Conservation (phyloP, 2,888 invertebrate genomes). For the Lepas anatifera region DNA sequence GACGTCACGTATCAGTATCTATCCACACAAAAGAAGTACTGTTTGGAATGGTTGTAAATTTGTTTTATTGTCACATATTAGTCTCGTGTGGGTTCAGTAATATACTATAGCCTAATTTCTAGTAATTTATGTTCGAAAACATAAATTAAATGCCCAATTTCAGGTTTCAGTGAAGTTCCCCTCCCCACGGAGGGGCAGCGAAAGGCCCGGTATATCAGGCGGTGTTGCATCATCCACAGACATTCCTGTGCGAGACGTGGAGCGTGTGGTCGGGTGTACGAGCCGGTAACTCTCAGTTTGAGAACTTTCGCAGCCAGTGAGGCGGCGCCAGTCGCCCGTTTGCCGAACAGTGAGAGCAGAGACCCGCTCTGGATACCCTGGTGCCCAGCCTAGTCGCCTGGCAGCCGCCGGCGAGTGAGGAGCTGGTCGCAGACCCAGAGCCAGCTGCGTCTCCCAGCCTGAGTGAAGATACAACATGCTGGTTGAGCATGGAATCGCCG, state of each 20-base stretch:
- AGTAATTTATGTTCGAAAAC: not conserved
- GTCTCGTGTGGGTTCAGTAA: too few species aligned
- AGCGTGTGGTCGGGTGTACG: not conserved
- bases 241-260: not conserved
- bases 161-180: not conserved
- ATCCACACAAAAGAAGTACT: not conserved
- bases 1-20: not conserved
- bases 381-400: not conserved
- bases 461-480: not conserved
- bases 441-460: not conserved
- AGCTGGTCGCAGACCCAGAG: not conserved
- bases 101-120: not conserved
- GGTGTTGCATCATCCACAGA: not conserved
- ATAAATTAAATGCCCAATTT: not conserved
- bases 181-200: not conserved
- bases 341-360: not conserved
- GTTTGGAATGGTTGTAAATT: not conserved
- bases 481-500: slow-evolving; percentile 43
- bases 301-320: not conserved
- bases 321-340: not conserved
- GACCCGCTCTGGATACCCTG: not conserved
- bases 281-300: too few species aligned
- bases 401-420: not conserved
- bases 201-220: not conserved
- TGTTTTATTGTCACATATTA: too few species aligned